Evolutionary conservation across 2,888 invertebrate species (phyloP).

Genomic region (Plagiodera versicolora): DNA sequence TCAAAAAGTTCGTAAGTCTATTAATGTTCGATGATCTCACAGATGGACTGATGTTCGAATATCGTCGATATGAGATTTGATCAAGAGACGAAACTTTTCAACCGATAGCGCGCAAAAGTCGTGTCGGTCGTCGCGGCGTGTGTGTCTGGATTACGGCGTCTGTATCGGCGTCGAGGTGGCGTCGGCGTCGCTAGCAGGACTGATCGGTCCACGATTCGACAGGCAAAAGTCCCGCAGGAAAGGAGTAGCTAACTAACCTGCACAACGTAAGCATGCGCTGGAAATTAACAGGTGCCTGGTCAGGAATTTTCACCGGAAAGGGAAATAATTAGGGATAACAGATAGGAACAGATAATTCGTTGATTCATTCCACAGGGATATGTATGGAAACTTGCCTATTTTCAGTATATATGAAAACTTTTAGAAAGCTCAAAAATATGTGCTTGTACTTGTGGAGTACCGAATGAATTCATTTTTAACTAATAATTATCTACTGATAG

Average conservation of each 20-base stretch:
- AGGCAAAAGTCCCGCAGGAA: slow-evolving; percentile 32
- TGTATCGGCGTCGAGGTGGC: slow-evolving; percentile 13
- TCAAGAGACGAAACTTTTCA: background rate
- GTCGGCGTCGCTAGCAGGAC: slow-evolving; percentile 28
- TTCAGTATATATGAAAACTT: background rate
- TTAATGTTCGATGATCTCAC: slow-evolving; percentile 26
- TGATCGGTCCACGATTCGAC: slow-evolving; percentile 24
- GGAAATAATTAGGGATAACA: background rate
- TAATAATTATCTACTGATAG: too few species aligned
- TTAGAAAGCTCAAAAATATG: too few species aligned
- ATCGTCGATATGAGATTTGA: too few species aligned
- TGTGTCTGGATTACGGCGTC: slow-evolving; percentile 16
- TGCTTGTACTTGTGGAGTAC: too few species aligned
- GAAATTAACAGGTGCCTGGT: slow-evolving; percentile 42
- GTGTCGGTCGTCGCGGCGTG: background rate
- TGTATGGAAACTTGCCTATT: background rate
- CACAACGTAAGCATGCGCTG: slow-evolving; percentile 42
- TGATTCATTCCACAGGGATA: background rate
- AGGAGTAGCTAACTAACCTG: slow-evolving; percentile 37
- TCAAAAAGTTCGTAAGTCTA: slow-evolving; percentile 30
- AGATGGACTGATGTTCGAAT: too few species aligned
- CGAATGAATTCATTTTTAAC: too few species aligned
- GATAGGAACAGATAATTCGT: background rate
- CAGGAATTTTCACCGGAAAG: slow-evolving; percentile 4
- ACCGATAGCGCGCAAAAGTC: slow-evolving; percentile 11